phyloP scores from a whole-genome alignment of 64 coral and sea anemone species.

The Stylophora pistillata region DNA sequence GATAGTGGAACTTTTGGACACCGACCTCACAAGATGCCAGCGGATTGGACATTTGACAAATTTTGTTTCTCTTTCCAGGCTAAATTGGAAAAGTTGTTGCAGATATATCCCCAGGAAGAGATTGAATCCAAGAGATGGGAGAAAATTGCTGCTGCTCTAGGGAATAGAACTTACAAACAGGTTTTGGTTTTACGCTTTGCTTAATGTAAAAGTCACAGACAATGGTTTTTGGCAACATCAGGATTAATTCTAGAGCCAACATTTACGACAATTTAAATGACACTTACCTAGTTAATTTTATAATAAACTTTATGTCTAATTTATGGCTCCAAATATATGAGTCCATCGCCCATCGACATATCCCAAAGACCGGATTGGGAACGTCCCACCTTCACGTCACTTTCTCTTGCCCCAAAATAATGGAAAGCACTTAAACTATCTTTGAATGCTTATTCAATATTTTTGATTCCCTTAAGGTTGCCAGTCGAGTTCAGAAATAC shows the following conservation, averaged over 20 bases:
- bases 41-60: not conserved
- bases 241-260: too few species aligned
- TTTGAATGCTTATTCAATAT: not conserved
- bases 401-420: too few species aligned
- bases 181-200: conserved; percentile 7
- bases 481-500: conserved; percentile 96
- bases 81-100: conserved; percentile 86
- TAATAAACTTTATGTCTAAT: too few species aligned
- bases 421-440: not conserved
- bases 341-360: too few species aligned
- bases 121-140: conserved; percentile 96
- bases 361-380: too few species aligned
- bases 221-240: too few species aligned
- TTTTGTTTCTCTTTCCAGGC: conserved; percentile 28
- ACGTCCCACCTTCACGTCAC: too few species aligned
- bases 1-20: not conserved
- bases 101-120: conserved; percentile 93
- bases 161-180: conserved; percentile 95
- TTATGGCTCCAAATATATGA: too few species aligned
- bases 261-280: too few species aligned
- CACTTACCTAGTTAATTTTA: too few species aligned
- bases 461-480: conserved; percentile 56
- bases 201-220: too few species aligned
- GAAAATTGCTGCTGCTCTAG: conserved; percentile 91
- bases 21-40: not conserved